Evolutionary conservation across 2,113 vertebrate species (phyloP), one percentile per base, ranked within the genome.

Genomic region (Gallinago undulata): DNA sequence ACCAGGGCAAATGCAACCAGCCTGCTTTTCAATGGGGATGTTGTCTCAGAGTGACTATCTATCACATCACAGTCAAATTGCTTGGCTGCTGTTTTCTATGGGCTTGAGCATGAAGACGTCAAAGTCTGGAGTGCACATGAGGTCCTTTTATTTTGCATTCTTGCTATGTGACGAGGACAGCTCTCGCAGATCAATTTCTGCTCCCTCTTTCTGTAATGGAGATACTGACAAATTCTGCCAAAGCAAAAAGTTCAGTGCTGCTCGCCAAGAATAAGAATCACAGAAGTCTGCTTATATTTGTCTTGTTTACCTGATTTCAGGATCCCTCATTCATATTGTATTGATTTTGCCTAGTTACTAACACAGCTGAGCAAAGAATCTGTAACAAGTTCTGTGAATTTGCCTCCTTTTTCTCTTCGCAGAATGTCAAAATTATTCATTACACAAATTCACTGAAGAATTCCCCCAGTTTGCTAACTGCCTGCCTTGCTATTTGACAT

Each of bases 1-100:
- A 96, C 91, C 78, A 66, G 57, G 86, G 63, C 92, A 95, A 97
- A 97, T 51, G 47, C 87, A 97, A 60, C 57, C 76, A 64, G 84
- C 45, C 94, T 95, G 90, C 75, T 97, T 97, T 76, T 79, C 75
- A 78, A 25, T 55, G 74, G 75, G 62, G 87, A 74, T 90, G 87
- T 13, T 92, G 89, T 87, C 90, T 95, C 84, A 25, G 74, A 85
- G 75, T 59, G 70, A 91, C 80, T 96, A 69, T 77, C 90, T 97
- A 93, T 81, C 73, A 63, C 3, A 47, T 11, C 78, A 39, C 69
- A 96, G 73, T 73, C 95, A 94, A 68, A 87, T 85, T 28, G 17
- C 81, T 79, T 15, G 5, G 84, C 87, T 94, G 91, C 84, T 87
- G 91, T 76, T 94, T 96, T 79, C 87, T 63, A 0, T 48, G 81